These are phyloP conservation scores for Cephus spinipes DNA, from an alignment of 2,888 invertebrate genomes.

Conservation along the genomic window DNA sequence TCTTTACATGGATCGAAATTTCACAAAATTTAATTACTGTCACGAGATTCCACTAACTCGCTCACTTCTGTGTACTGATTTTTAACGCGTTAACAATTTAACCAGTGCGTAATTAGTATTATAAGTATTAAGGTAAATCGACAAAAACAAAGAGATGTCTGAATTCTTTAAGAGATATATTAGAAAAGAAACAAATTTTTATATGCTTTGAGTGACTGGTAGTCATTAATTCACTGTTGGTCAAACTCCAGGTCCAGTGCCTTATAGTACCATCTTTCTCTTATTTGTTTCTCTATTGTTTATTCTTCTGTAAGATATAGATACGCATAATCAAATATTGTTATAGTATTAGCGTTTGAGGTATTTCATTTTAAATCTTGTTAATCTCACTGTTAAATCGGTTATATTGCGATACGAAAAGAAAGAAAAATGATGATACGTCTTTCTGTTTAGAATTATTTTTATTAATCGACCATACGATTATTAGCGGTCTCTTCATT, in stretches of 20 bases:
- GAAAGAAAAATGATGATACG: not conserved
- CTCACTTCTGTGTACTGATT: not conserved
- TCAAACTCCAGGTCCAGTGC: not conserved
- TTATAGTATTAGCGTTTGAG: not conserved
- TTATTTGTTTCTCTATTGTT: not conserved
- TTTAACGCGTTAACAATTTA: conserved; percentile 9
- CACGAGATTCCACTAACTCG: not conserved
- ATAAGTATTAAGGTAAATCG: conserved; percentile 11
- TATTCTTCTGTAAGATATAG: not conserved
- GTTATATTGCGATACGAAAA: not conserved
- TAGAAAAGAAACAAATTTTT: not conserved
- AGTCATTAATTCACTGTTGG: not conserved
- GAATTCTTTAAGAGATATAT: conserved; percentile 2
- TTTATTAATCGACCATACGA: not conserved
- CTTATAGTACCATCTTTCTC: not conserved
- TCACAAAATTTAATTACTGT: not conserved
- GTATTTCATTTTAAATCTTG: not conserved
- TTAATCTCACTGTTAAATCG: not conserved
- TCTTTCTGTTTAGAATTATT: not conserved
- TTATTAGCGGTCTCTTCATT: not conserved
- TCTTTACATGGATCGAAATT: not conserved
- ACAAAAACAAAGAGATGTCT: not conserved
- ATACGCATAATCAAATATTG: not conserved
- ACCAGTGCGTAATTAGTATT: conserved; percentile 15
- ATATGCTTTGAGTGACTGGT: not conserved